These are phyloP conservation scores for Meghimatium bilineatum DNA, from an alignment of 2,888 invertebrate species.

Conservation along the genomic window DNA sequence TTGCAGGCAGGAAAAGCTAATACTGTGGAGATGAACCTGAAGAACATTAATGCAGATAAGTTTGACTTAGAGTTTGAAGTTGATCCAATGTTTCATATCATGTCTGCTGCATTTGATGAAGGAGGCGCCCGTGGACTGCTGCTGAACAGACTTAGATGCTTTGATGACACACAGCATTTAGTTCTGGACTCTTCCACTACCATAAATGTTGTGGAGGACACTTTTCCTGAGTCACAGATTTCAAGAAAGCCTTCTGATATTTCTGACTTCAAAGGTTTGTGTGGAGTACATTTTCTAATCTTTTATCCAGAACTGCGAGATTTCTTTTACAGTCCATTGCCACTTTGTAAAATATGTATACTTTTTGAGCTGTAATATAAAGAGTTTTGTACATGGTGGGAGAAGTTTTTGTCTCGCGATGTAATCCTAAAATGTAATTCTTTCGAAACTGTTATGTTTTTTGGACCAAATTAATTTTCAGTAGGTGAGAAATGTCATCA, in stretches of 20 bases:
- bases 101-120: constrained; percentile 77
- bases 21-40: constrained; percentile 77
- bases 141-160: constrained; percentile 71
- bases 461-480: too few species aligned
- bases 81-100: constrained; percentile 78
- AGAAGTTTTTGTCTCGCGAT: too few species aligned
- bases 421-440: too few species aligned
- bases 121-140: constrained; percentile 77
- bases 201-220: constrained; percentile 59
- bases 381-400: too few species aligned
- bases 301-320: too few species aligned
- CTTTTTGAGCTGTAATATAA: too few species aligned
- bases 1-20: constrained; percentile 51
- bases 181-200: constrained; percentile 74
- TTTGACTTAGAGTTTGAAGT: constrained; percentile 77
- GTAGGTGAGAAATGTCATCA: too few species aligned
- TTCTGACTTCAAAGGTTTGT: constrained; percentile 63
- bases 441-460: too few species aligned
- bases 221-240: constrained; percentile 37
- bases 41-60: constrained; percentile 75
- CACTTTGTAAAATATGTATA: too few species aligned
- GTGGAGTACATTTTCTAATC: not conserved
- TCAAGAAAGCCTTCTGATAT: constrained; percentile 57
- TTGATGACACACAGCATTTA: constrained; percentile 74
- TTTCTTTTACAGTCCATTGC: too few species aligned